Percentiles rank a stretch among this genome's conserved stretches.
These are phyloP conservation scores for Phalacrocorax brasilianus DNA, from an alignment of 2,113 vertebrate genomes.

Conservation along the genomic window DNA sequence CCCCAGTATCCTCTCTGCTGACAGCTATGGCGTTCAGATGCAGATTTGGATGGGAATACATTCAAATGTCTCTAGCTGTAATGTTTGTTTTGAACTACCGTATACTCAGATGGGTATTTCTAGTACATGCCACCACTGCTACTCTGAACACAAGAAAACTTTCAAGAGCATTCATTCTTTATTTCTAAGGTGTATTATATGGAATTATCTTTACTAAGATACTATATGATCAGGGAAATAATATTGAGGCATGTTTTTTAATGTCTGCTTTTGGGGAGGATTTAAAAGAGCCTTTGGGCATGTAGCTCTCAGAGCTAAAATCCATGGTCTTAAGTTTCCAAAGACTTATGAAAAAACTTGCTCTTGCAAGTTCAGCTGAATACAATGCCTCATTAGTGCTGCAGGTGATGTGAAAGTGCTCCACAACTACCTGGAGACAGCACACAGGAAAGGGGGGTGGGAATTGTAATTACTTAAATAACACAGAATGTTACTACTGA, in stretches of 20 bases:
- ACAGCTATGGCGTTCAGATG: neutral
- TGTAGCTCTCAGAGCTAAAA: neutral
- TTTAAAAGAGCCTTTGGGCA: neutral
- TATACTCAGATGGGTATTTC: neutral
- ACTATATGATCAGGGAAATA: neutral
- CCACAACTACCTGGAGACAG: neutral
- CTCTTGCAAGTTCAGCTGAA: neutral
- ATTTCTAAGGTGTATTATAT: neutral
- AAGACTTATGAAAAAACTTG: neutral
- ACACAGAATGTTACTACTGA: neutral
- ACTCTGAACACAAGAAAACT: neutral
- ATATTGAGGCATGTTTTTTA: neutral
- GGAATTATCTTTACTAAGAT: neutral
- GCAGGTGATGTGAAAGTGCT: neutral
- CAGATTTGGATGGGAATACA: fast-evolving
- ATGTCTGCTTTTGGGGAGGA: neutral
- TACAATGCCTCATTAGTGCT: neutral
- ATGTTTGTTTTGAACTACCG: neutral
- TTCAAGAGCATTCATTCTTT: neutral
- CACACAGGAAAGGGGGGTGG: fast-evolving
- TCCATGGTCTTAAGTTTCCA: neutral
- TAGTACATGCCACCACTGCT: neutral
- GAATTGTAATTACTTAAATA: neutral
- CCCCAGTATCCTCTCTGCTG: neutral
- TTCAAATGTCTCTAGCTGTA: neutral